These are phyloP conservation scores for Hemithea aestivaria DNA, from an alignment of 2,888 invertebrate genomes.

Conservation along the genomic window DNA sequence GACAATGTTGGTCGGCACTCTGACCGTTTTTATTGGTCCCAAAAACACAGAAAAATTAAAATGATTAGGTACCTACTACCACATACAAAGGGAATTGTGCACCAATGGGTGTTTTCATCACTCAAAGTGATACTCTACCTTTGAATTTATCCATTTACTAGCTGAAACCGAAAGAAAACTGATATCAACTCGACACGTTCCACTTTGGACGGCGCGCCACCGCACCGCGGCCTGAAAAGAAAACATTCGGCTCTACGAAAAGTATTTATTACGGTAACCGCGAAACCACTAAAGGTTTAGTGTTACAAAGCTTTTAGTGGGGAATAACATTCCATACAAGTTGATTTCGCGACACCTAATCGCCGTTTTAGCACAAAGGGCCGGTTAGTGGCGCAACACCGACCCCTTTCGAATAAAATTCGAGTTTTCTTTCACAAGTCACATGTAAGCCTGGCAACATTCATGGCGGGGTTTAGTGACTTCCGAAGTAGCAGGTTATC, in stretches of 20 bases:
- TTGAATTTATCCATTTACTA: too few relatives aligned
- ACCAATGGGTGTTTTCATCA: too few relatives aligned
- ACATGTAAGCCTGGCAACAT: constrained; percentile 64
- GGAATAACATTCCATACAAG: constrained; percentile 33
- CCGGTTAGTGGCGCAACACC: constrained; percentile 48
- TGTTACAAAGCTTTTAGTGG: constrained; percentile 40
- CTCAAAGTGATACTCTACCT: too few relatives aligned
- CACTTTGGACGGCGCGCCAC: constrained; percentile 12
- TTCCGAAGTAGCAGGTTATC: constrained; percentile 79
- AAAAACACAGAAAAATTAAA: too few relatives aligned
- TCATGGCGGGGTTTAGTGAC: constrained; percentile 75
- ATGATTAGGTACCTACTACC: too few relatives aligned
- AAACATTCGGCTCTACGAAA: constrained; percentile 21
- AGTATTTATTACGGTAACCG: constrained; percentile 23
- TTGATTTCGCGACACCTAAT: constrained; percentile 52
- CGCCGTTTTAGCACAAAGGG: constrained; percentile 58
- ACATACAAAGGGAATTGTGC: too few relatives aligned
- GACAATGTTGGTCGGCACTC: too few relatives aligned
- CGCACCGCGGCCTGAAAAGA: constrained; percentile 13
- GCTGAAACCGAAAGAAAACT: constrained; percentile 1
- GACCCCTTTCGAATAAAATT: constrained; percentile 72
- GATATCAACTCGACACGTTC: constrained; percentile 9
- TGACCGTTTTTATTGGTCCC: too few relatives aligned
- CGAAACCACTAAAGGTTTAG: constrained; percentile 29
- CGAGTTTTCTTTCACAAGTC: constrained; percentile 68